Conservation (phyloP, 2,113 vertebrate species). For the Coryphaenoides rupestris region DNA sequence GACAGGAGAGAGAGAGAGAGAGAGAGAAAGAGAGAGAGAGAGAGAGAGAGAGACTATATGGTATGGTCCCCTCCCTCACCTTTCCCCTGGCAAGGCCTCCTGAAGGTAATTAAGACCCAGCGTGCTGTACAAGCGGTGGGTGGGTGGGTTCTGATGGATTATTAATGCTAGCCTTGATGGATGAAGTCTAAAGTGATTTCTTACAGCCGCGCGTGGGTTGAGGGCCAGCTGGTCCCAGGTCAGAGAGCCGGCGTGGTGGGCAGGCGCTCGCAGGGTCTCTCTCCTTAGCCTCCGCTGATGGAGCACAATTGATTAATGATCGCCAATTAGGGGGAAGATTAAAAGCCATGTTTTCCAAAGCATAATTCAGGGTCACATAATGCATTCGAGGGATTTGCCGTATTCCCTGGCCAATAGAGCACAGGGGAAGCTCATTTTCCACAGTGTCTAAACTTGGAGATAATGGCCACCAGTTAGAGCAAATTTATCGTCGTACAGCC, state of each 20-base stretch:
- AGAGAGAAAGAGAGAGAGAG: not conserved
- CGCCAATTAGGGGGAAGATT: constrained; percentile 73
- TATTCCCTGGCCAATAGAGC: constrained; percentile 43
- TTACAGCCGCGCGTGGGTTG: constrained; percentile 69
- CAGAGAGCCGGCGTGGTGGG: constrained; percentile 57
- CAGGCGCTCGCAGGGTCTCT: constrained; percentile 55
- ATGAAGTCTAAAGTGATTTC: constrained; percentile 80
- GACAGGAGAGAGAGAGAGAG: constrained; percentile 40
- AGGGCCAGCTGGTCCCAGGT: constrained; percentile 72
- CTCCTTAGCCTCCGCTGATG: constrained; percentile 62
- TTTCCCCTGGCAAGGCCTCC: constrained; percentile 49
- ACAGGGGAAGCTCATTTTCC: constrained; percentile 42
- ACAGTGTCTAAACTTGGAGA: constrained; percentile 55
- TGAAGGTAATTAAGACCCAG: constrained; percentile 65
- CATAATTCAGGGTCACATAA: constrained; percentile 56
- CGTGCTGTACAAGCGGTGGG: constrained; percentile 52
- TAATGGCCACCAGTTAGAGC: constrained; percentile 51
- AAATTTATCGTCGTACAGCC: constrained; percentile 29
- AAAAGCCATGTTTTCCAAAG: constrained; percentile 63
- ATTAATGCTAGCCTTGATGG: constrained; percentile 77
- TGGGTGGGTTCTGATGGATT: constrained; percentile 65
- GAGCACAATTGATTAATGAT: constrained; percentile 72
- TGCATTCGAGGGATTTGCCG: constrained; percentile 50
- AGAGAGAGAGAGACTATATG: constrained; percentile 21
- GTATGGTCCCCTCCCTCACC: constrained; percentile 57